Evolutionary conservation across 1,140 invertebrate genomes (phyloP).

Genomic region (Hermetia illucens): DNA sequence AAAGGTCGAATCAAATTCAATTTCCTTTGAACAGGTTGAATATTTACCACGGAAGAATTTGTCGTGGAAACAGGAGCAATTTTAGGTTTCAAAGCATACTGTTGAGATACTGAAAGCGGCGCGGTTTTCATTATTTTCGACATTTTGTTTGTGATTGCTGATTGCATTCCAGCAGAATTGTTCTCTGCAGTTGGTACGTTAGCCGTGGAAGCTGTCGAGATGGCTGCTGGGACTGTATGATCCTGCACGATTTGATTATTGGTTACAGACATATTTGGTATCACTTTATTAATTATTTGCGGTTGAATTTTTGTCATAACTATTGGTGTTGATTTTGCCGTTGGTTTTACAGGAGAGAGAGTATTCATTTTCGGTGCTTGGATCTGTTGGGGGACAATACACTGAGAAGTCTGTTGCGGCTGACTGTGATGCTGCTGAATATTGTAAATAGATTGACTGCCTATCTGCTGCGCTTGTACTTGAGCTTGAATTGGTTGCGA

Average conservation of each 20-base stretch:
- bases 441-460: not conserved
- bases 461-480: not conserved
- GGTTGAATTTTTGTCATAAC: conserved; percentile 4
- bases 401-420: conserved; percentile 4
- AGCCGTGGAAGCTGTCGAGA: not conserved
- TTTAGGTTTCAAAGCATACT: conserved; percentile 1
- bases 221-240: not conserved
- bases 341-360: not conserved
- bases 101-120: not conserved
- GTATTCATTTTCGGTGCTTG: not conserved
- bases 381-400: not conserved
- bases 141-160: not conserved
- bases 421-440: conserved; percentile 2
- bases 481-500: conserved; percentile 11
- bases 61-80: not conserved
- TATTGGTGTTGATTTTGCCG: conserved; percentile 3
- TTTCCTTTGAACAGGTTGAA: conserved; percentile 2
- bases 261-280: not conserved
- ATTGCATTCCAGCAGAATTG: not conserved
- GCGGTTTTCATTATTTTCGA: not conserved
- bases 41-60: not conserved
- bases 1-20: not conserved
- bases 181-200: not conserved
- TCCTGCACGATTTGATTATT: not conserved
- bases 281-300: conserved; percentile 4